phyloP scores from a whole-genome alignment of 2,888 invertebrate species.

The Amblyteles armatorius region DNA sequence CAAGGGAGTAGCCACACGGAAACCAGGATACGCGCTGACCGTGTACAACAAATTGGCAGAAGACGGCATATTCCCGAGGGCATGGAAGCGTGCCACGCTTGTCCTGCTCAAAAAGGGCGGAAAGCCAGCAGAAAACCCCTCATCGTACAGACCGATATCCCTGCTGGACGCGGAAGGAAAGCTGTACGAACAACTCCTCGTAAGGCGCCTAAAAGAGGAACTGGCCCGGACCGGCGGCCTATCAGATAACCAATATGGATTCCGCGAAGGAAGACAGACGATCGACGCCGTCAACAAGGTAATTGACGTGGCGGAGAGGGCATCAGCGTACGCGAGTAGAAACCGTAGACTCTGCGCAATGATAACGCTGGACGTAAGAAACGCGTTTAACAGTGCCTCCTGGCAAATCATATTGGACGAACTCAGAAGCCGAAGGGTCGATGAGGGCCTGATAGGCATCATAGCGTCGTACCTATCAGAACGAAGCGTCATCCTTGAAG shows the following conservation, averaged over 20 bases:
- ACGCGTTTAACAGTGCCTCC: slow-evolving; percentile 67
- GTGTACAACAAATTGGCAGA: slow-evolving; percentile 50
- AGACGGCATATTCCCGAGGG: slow-evolving; percentile 38
- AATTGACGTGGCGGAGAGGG: slow-evolving; percentile 5
- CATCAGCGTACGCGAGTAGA: slow-evolving; percentile 2
- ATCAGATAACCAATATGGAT: slow-evolving; percentile 47
- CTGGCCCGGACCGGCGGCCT: slow-evolving; percentile 34
- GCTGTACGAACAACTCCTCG: slow-evolving; percentile 48
- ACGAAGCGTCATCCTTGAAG: slow-evolving; percentile 51
- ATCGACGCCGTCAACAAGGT: slow-evolving; percentile 52
- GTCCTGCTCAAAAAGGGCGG: slow-evolving; percentile 52
- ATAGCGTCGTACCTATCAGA: slow-evolving; percentile 14
- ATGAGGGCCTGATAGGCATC: slow-evolving; percentile 33
- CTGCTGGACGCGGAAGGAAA: slow-evolving; percentile 58
- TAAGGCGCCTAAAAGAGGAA: slow-evolving; percentile 44
- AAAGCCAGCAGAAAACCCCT: slow-evolving; percentile 21
- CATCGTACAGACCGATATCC: slow-evolving; percentile 62
- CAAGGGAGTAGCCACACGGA: neutral
- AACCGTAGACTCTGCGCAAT: slow-evolving; percentile 47
- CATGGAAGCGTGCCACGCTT: slow-evolving; percentile 49
- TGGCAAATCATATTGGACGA: slow-evolving; percentile 61
- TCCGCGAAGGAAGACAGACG: slow-evolving; percentile 56
- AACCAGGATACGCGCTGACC: slow-evolving; percentile 33
- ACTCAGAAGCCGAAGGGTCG: slow-evolving; percentile 33
- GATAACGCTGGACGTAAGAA: slow-evolving; percentile 62